phyloP scores from a whole-genome alignment of 2,113 vertebrate species.

The Sinocyclocheilus rhinocerous region DNA sequence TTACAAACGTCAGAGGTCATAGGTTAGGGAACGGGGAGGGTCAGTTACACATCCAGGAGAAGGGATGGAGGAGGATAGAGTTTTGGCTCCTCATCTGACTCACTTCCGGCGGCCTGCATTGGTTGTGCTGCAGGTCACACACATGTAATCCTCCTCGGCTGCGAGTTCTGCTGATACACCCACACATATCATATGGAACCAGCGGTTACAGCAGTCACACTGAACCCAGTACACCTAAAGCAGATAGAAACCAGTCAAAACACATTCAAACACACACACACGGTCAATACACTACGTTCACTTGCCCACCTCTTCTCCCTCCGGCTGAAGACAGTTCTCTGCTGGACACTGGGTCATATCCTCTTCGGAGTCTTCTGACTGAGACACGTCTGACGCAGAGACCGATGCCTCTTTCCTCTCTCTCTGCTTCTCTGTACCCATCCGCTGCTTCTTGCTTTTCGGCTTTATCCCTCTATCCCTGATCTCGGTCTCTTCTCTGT shows the following conservation, averaged over 20 bases:
- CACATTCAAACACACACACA: slow-evolving; percentile 51
- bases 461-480: slow-evolving; percentile 81
- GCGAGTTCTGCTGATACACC: slow-evolving; percentile 92
- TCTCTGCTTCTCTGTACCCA: slow-evolving; percentile 73
- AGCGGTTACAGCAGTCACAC: slow-evolving; percentile 97
- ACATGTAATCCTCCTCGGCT: slow-evolving; percentile 97
- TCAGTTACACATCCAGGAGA: slow-evolving; percentile 68
- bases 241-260: slow-evolving; percentile 3
- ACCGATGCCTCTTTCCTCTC: slow-evolving; percentile 75
- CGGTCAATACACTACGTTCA: slow-evolving; percentile 24
- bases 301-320: slow-evolving; percentile 92
- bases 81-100: slow-evolving; percentile 53
- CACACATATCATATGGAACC: slow-evolving; percentile 97
- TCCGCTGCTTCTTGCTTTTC: slow-evolving; percentile 85
- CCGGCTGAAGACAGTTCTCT: slow-evolving; percentile 89
- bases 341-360: slow-evolving; percentile 93
- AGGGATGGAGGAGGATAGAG: slow-evolving; percentile 46
- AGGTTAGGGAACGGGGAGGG: slow-evolving; percentile 46
- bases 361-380: slow-evolving; percentile 91
- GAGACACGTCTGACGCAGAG: slow-evolving; percentile 80
- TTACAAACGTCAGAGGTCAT: slow-evolving; percentile 71
- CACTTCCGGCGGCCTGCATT: slow-evolving; percentile 70
- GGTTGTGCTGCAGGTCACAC: slow-evolving; percentile 81
- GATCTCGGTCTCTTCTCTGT: slow-evolving; percentile 75
- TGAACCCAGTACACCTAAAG: slow-evolving; percentile 96